These are phyloP conservation scores for Drosophila pegasa DNA, from an alignment of 2,888 invertebrate genomes.

Conservation along the genomic window DNA sequence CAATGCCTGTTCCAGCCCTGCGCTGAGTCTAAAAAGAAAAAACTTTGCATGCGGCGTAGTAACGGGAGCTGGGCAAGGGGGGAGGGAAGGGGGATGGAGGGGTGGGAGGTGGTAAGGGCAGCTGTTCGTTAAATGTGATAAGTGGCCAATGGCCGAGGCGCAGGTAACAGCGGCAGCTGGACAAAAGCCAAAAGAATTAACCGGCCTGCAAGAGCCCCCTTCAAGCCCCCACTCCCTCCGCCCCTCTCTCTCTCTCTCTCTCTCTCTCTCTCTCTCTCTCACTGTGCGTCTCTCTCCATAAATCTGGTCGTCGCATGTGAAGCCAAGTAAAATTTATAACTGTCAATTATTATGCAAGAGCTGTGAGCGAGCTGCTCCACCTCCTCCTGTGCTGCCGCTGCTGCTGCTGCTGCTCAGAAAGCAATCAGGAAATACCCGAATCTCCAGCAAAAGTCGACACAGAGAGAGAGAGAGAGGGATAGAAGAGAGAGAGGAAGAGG, in stretches of 20 bases:
- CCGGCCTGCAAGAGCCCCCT: neutral
- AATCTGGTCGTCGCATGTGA: slow-evolving; percentile 36
- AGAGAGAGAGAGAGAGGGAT: neutral
- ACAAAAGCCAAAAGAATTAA: slow-evolving; percentile 70
- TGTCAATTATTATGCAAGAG: slow-evolving; percentile 81
- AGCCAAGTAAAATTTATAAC: slow-evolving; percentile 75
- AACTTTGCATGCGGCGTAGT: slow-evolving; percentile 48
- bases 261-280: neutral
- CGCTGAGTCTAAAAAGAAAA: slow-evolving; percentile 31
- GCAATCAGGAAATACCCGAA: slow-evolving; percentile 77
- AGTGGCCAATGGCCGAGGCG: slow-evolving; percentile 26
- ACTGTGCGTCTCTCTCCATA: slow-evolving; percentile 1
- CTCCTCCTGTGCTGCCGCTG: slow-evolving; percentile 6
- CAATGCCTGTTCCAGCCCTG: slow-evolving; percentile 21
- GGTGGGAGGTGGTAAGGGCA: neutral
- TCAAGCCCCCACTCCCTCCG: neutral
- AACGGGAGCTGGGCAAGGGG: neutral
- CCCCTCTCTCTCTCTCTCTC: neutral
- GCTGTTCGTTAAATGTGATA: slow-evolving; percentile 39
- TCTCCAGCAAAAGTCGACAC: slow-evolving; percentile 22
- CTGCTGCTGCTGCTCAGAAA: slow-evolving; percentile 18
- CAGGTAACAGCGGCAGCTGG: slow-evolving; percentile 34
- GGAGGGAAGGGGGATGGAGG: neutral
- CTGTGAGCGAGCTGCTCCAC: slow-evolving; percentile 57
- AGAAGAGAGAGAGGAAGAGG: neutral